Evolutionary conservation across 2,113 vertebrate species (phyloP).

Genomic region (Aldabrachelys gigantea): DNA sequence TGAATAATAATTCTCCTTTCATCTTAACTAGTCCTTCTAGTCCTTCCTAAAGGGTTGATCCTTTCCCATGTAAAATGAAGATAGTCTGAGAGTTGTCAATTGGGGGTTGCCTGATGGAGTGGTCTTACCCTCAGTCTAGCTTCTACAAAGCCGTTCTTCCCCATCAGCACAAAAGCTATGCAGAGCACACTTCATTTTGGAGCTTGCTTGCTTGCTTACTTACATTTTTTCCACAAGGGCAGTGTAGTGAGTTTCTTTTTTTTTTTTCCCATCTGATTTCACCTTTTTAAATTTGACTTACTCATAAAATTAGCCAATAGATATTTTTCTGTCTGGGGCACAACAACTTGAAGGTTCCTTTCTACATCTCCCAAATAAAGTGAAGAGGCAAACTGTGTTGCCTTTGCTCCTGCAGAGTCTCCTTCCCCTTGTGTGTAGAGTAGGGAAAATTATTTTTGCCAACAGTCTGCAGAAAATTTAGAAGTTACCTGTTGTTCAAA

Average conservation of each 20-base stretch:
- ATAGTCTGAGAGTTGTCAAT: neutral
- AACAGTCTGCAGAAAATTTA: constrained; percentile 33
- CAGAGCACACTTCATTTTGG: neutral
- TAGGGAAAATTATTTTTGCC: constrained; percentile 40
- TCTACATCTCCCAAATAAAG: constrained; percentile 44
- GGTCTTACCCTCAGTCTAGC: neutral
- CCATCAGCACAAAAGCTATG: neutral
- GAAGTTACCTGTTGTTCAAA: neutral
- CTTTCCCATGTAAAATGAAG: neutral
- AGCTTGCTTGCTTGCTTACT: neutral
- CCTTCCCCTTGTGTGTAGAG: constrained; percentile 1
- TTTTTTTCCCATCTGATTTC: neutral
- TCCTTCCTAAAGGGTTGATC: neutral
- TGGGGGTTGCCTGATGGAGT: neutral
- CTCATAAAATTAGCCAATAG: constrained; percentile 10
- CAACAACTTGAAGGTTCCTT: constrained; percentile 12
- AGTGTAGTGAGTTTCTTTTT: neutral
- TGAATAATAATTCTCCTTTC: neutral
- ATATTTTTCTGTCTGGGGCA: neutral
- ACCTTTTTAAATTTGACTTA: neutral
- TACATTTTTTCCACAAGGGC: neutral
- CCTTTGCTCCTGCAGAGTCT: constrained; percentile 19
- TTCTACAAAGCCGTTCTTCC: neutral
- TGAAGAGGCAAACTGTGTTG: constrained; percentile 9
- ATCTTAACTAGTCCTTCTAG: neutral